phyloP scores from a whole-genome alignment of 2,113 vertebrate genomes.

The Neolamprologus cancellatus region DNA sequence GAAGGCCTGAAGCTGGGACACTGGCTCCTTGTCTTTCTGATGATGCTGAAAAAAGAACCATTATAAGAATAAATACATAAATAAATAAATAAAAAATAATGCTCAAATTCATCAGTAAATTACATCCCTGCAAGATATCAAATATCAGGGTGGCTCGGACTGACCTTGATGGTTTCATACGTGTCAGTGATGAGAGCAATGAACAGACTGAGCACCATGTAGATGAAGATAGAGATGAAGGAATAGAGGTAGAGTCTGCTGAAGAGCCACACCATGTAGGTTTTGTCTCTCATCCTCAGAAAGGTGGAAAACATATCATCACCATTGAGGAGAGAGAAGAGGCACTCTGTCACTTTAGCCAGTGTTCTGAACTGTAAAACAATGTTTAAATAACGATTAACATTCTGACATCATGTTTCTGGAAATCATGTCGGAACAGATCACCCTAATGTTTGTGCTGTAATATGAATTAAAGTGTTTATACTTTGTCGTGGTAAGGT shows the following conservation, averaged over 20 bases:
- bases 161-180: constrained; percentile 92
- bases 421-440: background rate
- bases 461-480: background rate
- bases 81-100: background rate
- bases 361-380: constrained; percentile 82
- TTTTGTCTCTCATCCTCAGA: constrained; percentile 81
- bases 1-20: constrained; percentile 81
- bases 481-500: constrained; percentile 90
- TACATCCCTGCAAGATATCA: background rate
- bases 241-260: constrained; percentile 90
- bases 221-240: constrained; percentile 92
- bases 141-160: background rate
- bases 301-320: constrained; percentile 93
- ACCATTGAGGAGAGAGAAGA: constrained; percentile 91
- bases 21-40: constrained; percentile 78
- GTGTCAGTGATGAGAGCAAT: constrained; percentile 92
- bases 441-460: background rate
- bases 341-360: constrained; percentile 86
- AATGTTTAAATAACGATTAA: background rate
- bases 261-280: constrained; percentile 89
- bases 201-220: constrained; percentile 95
- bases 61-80: background rate
- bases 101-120: background rate
- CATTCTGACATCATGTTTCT: background rate
- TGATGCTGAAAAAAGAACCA: constrained; percentile 71